A percentile compares a stretch with the other conserved stretches of the same genome.
These are phyloP conservation scores for Ernsta delagoae DNA, from an alignment of 2,888 invertebrate species.

Conservation along the genomic window DNA sequence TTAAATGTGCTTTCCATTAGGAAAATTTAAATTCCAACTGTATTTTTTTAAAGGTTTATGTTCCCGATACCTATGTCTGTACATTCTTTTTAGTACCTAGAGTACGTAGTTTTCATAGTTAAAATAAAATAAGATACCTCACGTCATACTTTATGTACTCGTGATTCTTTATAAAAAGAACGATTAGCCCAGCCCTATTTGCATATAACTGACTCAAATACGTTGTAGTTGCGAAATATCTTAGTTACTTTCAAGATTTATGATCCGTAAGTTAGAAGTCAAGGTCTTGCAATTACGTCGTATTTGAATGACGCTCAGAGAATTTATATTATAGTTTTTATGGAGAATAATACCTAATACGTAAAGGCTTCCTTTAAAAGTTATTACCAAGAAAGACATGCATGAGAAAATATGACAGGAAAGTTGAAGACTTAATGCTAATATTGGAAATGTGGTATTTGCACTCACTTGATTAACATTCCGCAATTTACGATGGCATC, in stretches of 20 bases:
- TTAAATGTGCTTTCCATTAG: no score
- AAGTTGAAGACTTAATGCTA: conserved; percentile 27
- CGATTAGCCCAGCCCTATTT: no score
- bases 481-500: conserved; percentile 32
- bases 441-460: conserved; percentile 20
- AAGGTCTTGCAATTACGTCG: conserved; percentile 12
- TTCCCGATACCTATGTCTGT: no score
- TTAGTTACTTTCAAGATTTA: conserved; percentile 20
- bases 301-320: background rate
- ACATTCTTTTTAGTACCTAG: no score
- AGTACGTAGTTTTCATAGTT: no score
- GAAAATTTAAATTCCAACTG: no score
- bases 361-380: background rate
- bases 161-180: no score
- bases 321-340: background rate
- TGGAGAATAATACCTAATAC: background rate
- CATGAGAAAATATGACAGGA: conserved; percentile 27
- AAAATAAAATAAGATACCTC: no score
- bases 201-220: no score
- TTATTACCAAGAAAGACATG: conserved; percentile 2
- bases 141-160: no score
- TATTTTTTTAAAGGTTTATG: no score
- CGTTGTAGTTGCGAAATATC: no score
- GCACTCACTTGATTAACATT: conserved; percentile 26
- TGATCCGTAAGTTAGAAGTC: conserved; percentile 21